A percentile compares a stretch with the other conserved stretches of the same genome.
Evolutionary conservation across 2,888 invertebrate genomes (phyloP).

Genomic region (Tipula helvola): DNA sequence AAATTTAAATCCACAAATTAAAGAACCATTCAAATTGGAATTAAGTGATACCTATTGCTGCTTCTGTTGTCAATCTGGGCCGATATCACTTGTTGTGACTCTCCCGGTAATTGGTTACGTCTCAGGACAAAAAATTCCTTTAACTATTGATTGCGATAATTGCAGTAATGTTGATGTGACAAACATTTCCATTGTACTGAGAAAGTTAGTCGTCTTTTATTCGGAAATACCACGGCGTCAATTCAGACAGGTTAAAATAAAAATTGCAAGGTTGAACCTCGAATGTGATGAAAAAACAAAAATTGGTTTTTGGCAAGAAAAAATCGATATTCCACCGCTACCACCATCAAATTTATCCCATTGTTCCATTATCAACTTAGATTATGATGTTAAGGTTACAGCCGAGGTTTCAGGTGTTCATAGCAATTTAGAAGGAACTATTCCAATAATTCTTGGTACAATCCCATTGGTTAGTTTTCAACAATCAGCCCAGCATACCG

Average conservation of each 20-base stretch:
- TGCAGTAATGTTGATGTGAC: constrained; percentile 55
- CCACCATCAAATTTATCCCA: constrained; percentile 66
- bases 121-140: constrained; percentile 60
- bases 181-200: constrained; percentile 47
- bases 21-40: constrained; percentile 54
- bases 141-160: constrained; percentile 62
- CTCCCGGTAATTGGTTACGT: constrained; percentile 64
- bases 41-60: constrained; percentile 67
- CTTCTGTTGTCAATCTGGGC: constrained; percentile 63
- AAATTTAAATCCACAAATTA: constrained; percentile 58
- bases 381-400: constrained; percentile 51
- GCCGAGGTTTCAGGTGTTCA: constrained; percentile 52
- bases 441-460: constrained; percentile 61
- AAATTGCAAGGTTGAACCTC: constrained; percentile 49
- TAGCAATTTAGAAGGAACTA: constrained; percentile 48
- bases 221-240: constrained; percentile 49
- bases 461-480: constrained; percentile 50
- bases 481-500: constrained; percentile 31
- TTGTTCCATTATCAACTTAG: constrained; percentile 62
- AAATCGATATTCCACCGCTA: constrained; percentile 55
- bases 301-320: constrained; percentile 49
- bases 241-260: constrained; percentile 37
- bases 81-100: constrained; percentile 51
- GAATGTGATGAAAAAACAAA: constrained; percentile 49
- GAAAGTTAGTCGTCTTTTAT: constrained; percentile 48